These are phyloP conservation scores for Neelides sp. DNA, from an alignment of 1,140 invertebrate genomes.

Conservation along the genomic window DNA sequence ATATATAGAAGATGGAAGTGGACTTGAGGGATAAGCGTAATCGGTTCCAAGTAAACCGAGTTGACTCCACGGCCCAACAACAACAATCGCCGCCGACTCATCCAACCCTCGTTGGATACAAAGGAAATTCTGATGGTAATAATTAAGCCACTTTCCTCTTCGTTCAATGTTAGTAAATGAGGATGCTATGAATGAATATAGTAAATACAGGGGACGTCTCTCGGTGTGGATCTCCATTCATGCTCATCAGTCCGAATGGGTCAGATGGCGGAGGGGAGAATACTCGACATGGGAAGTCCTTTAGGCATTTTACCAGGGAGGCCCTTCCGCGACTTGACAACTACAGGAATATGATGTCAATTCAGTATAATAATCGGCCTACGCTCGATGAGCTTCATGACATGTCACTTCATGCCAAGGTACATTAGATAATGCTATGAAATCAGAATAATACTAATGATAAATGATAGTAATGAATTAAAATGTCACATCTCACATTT, in stretches of 20 bases:
- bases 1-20: constrained; percentile 29
- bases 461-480: no score
- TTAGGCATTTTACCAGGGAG: constrained; percentile 76
- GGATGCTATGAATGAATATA: no score
- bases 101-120: background rate
- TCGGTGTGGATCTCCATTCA: constrained; percentile 13
- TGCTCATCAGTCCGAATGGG: constrained; percentile 13
- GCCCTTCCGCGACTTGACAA: constrained; percentile 76
- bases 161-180: no score
- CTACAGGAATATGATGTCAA: constrained; percentile 78
- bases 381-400: constrained; percentile 88
- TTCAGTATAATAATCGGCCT: constrained; percentile 74
- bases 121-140: background rate
- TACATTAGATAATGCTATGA: constrained; percentile 35
- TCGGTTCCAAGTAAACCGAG: constrained; percentile 46
- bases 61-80: constrained; percentile 36
- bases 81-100: constrained; percentile 11
- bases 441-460: constrained; percentile 13
- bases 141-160: background rate
- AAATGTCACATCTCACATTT: no score
- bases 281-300: constrained; percentile 56
- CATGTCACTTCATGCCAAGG: constrained; percentile 62
- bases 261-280: constrained; percentile 2
- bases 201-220: no score
- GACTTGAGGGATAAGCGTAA: constrained; percentile 36